These are phyloP conservation scores for Danionella cerebrum DNA, from an alignment of 2,113 vertebrate genomes.

Conservation along the genomic window DNA sequence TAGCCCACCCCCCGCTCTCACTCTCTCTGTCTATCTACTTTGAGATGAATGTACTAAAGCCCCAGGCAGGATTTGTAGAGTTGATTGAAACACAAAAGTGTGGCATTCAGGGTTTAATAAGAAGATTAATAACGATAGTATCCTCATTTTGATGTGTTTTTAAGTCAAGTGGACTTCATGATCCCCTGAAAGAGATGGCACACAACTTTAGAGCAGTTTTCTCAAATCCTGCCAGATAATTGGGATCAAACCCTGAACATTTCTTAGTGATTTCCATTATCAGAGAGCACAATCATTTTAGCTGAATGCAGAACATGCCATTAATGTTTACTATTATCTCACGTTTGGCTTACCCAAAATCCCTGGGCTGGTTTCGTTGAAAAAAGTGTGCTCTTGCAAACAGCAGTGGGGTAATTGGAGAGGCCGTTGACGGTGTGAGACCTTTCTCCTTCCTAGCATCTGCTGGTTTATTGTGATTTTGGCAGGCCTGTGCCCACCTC, in stretches of 20 bases:
- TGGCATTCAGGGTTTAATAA: conserved; percentile 61
- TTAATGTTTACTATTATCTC: conserved; percentile 55
- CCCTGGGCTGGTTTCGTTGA: background rate
- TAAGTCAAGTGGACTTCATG: conserved; percentile 50
- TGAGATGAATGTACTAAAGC: conserved; percentile 41
- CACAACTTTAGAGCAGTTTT: conserved; percentile 32
- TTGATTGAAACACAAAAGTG: conserved; percentile 66
- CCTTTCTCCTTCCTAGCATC: background rate
- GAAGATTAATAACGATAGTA: conserved; percentile 60
- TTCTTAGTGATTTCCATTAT: conserved; percentile 47
- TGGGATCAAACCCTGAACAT: conserved; percentile 50
- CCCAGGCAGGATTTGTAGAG: conserved; percentile 50
- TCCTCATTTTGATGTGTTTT: conserved; percentile 50
- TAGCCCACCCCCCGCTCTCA: background rate
- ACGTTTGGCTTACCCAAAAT: conserved; percentile 55
- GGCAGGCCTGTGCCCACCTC: conserved; percentile 12
- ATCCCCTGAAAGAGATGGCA: conserved; percentile 23
- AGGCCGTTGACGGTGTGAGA: background rate
- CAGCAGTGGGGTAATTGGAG: background rate
- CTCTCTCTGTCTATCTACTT: background rate
- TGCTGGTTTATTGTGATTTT: conserved; percentile 28
- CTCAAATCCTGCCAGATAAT: conserved; percentile 56
- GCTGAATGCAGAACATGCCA: conserved; percentile 34
- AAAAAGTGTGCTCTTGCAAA: background rate
- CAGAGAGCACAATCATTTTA: conserved; percentile 46